phyloP scores from a whole-genome alignment of 2,113 vertebrate species.

The Actenoides lindsayi region DNA sequence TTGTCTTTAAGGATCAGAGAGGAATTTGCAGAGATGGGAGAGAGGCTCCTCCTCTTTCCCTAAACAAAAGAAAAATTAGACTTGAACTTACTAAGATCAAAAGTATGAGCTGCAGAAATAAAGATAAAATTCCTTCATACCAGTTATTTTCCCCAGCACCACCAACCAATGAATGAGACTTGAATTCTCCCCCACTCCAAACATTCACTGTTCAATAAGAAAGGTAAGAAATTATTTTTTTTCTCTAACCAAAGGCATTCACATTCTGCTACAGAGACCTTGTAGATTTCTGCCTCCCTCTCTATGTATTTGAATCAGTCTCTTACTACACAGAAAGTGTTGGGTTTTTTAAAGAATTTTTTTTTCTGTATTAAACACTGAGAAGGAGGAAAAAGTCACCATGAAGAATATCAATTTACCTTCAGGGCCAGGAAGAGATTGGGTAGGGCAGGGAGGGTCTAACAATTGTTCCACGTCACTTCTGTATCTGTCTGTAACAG shows the following conservation, averaged over 20 bases:
- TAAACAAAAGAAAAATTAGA: background rate
- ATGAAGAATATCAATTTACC: background rate
- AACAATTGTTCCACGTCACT: background rate
- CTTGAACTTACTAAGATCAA: background rate
- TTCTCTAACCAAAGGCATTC: background rate
- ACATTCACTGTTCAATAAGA: background rate
- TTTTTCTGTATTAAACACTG: background rate
- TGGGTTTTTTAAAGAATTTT: background rate
- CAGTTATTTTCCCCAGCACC: background rate
- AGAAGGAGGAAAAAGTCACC: background rate
- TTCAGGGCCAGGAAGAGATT: background rate
- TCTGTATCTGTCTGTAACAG: background rate
- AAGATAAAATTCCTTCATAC: background rate
- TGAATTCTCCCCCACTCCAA: background rate
- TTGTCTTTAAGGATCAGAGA: background rate
- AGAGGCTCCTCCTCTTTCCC: background rate
- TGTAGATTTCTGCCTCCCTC: background rate
- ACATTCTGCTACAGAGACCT: background rate
- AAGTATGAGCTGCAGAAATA: background rate
- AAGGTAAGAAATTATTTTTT: no score
- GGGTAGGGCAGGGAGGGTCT: background rate
- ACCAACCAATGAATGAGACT: background rate
- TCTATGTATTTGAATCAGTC: background rate
- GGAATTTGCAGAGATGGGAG: background rate
- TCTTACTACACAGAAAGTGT: background rate